phyloP scores from a whole-genome alignment of 2,888 invertebrate genomes.

The Chymomyza fuscimana region DNA sequence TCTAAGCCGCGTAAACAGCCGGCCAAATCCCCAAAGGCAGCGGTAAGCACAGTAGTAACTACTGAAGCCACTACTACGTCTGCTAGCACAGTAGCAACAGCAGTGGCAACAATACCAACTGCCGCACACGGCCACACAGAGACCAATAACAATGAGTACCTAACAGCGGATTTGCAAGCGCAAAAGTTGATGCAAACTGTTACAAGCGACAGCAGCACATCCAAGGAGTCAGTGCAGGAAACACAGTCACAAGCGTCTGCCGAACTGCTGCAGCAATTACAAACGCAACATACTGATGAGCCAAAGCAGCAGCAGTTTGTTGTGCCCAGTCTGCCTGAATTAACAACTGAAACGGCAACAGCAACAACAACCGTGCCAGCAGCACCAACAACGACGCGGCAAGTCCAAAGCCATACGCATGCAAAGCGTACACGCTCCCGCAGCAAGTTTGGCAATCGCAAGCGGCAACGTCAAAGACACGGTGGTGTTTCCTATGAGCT shows the following conservation, averaged over 20 bases:
- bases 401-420: conserved; percentile 39
- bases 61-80: neutral
- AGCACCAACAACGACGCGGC: conserved; percentile 36
- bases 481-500: conserved; percentile 75
- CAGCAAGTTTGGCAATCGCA: conserved; percentile 77
- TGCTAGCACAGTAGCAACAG: neutral
- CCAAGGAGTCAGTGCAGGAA: conserved; percentile 24
- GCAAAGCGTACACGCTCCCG: conserved; percentile 78
- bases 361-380: too few species aligned
- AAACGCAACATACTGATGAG: conserved; percentile 67
- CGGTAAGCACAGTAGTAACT: neutral
- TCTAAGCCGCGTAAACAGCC: conserved; percentile 46
- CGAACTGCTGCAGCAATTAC: conserved; percentile 30
- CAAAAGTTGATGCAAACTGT: conserved; percentile 21
- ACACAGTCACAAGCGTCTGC: conserved; percentile 41
- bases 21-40: conserved; percentile 24
- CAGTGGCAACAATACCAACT: neutral
- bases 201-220: conserved; percentile 6
- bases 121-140: conserved; percentile 34
- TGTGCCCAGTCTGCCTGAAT: conserved; percentile 59
- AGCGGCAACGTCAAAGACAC: conserved; percentile 75
- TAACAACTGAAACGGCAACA: conserved; percentile 24
- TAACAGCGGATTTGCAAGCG: conserved; percentile 48
- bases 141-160: conserved; percentile 71
- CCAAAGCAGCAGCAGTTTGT: conserved; percentile 67